Conservation (phyloP, 2,113 vertebrate genomes). For the Anser cygnoides region DNA sequence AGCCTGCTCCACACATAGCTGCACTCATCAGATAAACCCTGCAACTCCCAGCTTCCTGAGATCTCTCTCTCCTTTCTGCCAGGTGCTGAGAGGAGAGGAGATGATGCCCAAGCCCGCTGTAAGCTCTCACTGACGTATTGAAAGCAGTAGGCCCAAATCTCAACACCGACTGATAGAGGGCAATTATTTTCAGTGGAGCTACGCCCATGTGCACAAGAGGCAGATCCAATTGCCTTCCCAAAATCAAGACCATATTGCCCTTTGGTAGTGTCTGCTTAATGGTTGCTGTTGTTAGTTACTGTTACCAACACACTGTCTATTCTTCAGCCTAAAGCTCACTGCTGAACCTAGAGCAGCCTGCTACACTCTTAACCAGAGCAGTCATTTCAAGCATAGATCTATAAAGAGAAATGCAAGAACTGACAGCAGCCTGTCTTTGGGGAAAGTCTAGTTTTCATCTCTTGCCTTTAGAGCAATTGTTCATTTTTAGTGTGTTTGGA, state of each 20-base stretch:
- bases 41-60: not conserved
- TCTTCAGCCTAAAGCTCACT: not conserved
- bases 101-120: accelerated
- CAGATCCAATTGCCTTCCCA: not conserved
- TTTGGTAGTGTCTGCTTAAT: not conserved
- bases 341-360: not conserved
- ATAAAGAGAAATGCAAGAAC: not conserved
- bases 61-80: not conserved
- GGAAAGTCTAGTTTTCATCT: not conserved
- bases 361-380: not conserved
- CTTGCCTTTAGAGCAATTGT: not conserved
- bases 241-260: not conserved
- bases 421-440: not conserved
- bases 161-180: not conserved
- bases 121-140: not conserved
- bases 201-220: not conserved
- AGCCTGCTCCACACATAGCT: accelerated
- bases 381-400: not conserved
- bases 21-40: not conserved
- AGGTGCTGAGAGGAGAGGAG: not conserved
- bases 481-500: not conserved
- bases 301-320: not conserved
- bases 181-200: not conserved
- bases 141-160: not conserved
- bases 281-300: not conserved